phyloP scores from a whole-genome alignment of 2,113 vertebrate genomes.

The Varanus salvator region DNA sequence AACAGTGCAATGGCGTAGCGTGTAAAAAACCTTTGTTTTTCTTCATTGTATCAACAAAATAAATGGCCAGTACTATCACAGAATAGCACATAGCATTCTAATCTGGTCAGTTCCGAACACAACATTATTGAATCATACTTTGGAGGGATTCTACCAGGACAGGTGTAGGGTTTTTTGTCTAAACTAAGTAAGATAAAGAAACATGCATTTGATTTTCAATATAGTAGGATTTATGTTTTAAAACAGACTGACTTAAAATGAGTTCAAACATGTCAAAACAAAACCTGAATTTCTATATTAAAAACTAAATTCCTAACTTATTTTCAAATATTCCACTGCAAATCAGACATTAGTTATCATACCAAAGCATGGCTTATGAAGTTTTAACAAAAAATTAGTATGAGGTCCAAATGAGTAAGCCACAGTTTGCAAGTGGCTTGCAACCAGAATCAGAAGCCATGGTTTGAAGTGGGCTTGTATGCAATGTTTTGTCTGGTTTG shows the following conservation, averaged over 20 bases:
- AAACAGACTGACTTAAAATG: not conserved
- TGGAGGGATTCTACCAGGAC: not conserved
- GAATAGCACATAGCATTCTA: conserved; percentile 29
- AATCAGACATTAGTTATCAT: not conserved
- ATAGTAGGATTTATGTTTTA: not conserved
- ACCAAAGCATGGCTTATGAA: not conserved
- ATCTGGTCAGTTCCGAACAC: not conserved
- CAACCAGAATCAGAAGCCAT: not conserved
- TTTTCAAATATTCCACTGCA: not conserved
- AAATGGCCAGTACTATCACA: conserved; percentile 37
- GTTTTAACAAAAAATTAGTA: not conserved
- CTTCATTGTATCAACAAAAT: conserved; percentile 24
- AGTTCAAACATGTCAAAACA: not conserved
- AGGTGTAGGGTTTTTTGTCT: not conserved
- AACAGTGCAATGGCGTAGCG: conserved; percentile 35
- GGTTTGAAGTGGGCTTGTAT: not conserved
- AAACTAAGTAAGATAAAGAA: not conserved
- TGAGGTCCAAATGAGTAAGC: not conserved
- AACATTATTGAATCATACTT: not conserved
- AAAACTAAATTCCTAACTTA: not conserved
- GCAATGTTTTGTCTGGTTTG: not conserved
- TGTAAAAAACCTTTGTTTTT: conserved; percentile 11
- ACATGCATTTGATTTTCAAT: not conserved
- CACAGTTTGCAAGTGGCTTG: no score
- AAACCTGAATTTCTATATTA: not conserved